These are phyloP conservation scores for Adelges cooleyi DNA, from an alignment of 1,140 invertebrate species.

Conservation along the genomic window DNA sequence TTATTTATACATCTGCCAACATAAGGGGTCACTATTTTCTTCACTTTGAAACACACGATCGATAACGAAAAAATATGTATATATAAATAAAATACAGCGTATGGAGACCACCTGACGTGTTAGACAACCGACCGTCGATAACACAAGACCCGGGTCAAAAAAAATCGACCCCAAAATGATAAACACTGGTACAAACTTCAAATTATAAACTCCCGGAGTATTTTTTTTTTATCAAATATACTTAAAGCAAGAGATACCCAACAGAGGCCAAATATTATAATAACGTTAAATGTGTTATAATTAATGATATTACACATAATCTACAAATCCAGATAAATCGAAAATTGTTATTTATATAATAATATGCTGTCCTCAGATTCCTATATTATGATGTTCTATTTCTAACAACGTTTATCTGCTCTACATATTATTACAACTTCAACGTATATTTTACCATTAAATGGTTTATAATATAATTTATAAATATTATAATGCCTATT, in stretches of 20 bases:
- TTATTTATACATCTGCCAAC: neutral
- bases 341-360: too few species aligned
- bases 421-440: too few species aligned
- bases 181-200: constrained; percentile 16
- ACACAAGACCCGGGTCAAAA: neutral
- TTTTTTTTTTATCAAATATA: neutral
- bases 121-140: neutral
- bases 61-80: neutral
- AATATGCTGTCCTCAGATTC: too few species aligned
- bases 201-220: neutral
- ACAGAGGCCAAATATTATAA: neutral
- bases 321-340: too few species aligned
- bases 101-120: constrained; percentile 6
- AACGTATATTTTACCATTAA: too few species aligned
- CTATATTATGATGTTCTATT: too few species aligned
- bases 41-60: neutral
- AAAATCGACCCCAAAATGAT: neutral
- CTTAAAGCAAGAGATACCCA: neutral
- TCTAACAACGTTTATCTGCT: too few species aligned
- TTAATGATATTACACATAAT: too few species aligned
- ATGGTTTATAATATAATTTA: too few species aligned
- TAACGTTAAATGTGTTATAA: too few species aligned
- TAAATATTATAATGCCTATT: too few species aligned
- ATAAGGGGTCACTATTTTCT: constrained; percentile 14
- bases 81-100: neutral